A percentile compares a stretch with the other conserved stretches of the same genome.
Evolutionary conservation across 1,140 invertebrate species (phyloP).

Genomic region (Listronotus oregonensis): DNA sequence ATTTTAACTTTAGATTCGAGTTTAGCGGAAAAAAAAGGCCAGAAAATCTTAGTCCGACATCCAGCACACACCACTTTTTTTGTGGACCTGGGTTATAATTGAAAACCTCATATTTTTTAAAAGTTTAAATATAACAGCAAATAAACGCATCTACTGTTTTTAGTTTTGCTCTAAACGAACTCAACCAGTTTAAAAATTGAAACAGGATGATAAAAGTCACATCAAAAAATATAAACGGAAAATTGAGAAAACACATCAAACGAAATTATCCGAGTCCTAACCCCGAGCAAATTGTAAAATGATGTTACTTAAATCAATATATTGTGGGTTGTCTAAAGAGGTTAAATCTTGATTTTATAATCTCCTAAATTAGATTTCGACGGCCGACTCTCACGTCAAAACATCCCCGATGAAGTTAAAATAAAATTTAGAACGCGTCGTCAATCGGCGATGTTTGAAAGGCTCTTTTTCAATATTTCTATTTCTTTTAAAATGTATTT

Average conservation of each 20-base stretch:
- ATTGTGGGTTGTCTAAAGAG: neutral
- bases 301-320: slow-evolving; percentile 12
- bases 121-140: too few relatives aligned
- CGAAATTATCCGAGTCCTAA: neutral
- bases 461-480: neutral
- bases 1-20: too few relatives aligned
- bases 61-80: too few relatives aligned
- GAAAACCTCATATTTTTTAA: too few relatives aligned
- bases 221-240: neutral
- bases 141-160: too few relatives aligned
- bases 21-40: too few relatives aligned
- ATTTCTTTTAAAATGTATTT: neutral
- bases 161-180: too few relatives aligned
- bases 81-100: too few relatives aligned
- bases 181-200: slow-evolving; percentile 11
- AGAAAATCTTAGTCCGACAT: too few relatives aligned
- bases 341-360: slow-evolving; percentile 15
- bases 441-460: neutral
- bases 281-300: slow-evolving; percentile 8
- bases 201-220: slow-evolving; percentile 2
- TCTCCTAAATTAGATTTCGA: slow-evolving; percentile 7
- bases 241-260: slow-evolving; percentile 9
- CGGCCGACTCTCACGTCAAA: neutral
- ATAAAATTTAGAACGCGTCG: slow-evolving; percentile 6
- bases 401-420: slow-evolving; percentile 10